Evolutionary conservation across 2,888 invertebrate species (phyloP).

Genomic region (Hermaeophaga mercurialis): DNA sequence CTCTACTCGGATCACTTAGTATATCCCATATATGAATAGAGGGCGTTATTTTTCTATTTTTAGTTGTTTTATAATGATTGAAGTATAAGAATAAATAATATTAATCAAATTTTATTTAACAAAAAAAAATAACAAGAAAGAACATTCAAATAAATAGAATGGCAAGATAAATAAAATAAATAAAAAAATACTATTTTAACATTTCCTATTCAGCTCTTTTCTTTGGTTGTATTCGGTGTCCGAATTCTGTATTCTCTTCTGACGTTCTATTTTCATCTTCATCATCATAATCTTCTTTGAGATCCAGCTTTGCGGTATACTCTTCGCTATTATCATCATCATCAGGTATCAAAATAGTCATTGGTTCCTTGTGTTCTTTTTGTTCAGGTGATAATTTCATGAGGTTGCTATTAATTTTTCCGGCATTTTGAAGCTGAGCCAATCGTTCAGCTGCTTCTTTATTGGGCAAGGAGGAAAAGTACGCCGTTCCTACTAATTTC

Average conservation of each 20-base stretch:
- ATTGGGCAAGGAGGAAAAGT: constrained; percentile 67
- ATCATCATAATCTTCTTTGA: constrained; percentile 43
- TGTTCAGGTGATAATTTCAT: constrained; percentile 50
- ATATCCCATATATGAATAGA: no score
- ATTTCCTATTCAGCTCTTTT: constrained; percentile 23
- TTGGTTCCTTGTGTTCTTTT: constrained; percentile 57
- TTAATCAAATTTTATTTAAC: constrained; percentile 21
- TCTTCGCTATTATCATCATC: constrained; percentile 34
- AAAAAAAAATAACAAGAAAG: constrained; percentile 22
- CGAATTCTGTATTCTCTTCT: constrained; percentile 37
- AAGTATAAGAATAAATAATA: no score
- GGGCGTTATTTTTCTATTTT: no score
- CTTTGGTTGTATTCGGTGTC: constrained; percentile 45
- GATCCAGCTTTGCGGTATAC: constrained; percentile 38
- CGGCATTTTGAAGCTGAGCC: constrained; percentile 64
- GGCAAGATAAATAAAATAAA: constrained; percentile 38
- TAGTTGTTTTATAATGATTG: no score
- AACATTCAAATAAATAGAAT: constrained; percentile 27
- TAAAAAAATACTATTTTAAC: constrained; percentile 29
- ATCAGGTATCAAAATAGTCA: constrained; percentile 62
- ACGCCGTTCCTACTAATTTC: constrained; percentile 55
- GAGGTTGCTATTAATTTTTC: constrained; percentile 58
- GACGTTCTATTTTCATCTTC: constrained; percentile 33
- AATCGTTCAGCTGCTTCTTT: constrained; percentile 67
- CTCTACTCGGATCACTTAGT: no score